Percentiles rank a stretch among this genome's conserved stretches.
phyloP scores from a whole-genome alignment of 1,140 invertebrate species.

The Akabosia matsudoensis region DNA sequence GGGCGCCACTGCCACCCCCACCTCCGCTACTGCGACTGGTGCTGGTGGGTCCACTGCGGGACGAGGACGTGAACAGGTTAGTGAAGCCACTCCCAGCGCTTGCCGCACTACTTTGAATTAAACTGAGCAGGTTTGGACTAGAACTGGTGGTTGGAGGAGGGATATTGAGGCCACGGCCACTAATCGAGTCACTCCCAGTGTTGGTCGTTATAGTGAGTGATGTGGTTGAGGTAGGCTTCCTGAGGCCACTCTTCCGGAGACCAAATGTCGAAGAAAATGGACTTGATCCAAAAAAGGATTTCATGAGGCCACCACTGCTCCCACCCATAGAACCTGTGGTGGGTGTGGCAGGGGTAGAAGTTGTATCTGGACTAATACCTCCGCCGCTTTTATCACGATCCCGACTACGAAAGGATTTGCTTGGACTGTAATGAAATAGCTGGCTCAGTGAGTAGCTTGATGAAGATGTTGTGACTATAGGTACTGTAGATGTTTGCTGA shows the following conservation, averaged over 20 bases:
- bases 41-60: background rate
- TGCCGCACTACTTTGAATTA: constrained; percentile 27
- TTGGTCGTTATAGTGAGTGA: constrained; percentile 9
- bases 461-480: background rate
- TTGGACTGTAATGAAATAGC: constrained; percentile 8
- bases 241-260: background rate
- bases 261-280: constrained; percentile 24
- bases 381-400: background rate
- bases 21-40: background rate
- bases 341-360: constrained; percentile 1
- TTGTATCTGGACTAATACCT: background rate
- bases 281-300: constrained; percentile 19
- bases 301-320: constrained; percentile 15
- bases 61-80: background rate
- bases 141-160: constrained; percentile 27
- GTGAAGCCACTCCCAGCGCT: constrained; percentile 15
- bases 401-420: background rate
- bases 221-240: constrained; percentile 17
- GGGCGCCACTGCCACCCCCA: background rate
- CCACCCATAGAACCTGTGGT: constrained; percentile 12
- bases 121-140: constrained; percentile 35
- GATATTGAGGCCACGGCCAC: background rate
- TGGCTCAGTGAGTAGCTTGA: constrained; percentile 8
- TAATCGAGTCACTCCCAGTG: background rate
- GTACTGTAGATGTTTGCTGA: background rate